Base-by-base conservation (phyloP, 2,113 vertebrate genomes). In the Anoura caudifer region DNA sequence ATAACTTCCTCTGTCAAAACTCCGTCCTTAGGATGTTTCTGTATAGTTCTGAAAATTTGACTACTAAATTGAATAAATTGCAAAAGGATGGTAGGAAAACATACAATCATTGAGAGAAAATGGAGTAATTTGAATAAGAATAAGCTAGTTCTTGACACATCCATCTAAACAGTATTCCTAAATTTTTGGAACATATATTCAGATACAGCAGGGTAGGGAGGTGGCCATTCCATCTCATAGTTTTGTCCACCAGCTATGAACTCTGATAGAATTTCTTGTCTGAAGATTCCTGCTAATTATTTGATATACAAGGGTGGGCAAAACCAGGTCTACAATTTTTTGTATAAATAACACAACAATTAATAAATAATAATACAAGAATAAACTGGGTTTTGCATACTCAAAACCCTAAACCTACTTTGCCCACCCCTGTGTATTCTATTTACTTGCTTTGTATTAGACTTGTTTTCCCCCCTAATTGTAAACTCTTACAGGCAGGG, bases 71-170 rank as follows among this genome's bases (percentile, higher is more conserved):
- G 43, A 87, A 67, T 69, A 73, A 59, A 67, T 9, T 79, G 16
- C 19, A 36, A 80, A 90, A 17, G 45, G 41, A 31, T 22, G 45
- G 4, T 81, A 92, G 56, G 45, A 90, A 96, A 84, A 84, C 52
- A 87, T 26, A 69, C 2, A 70, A 47, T 75, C 22, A 84, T 76
- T 92, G 61, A 75, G 69, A 83, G 52, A 82, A 80, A 87, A 8
- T 50, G 7, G 56, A 79, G 24, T 76, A 7, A 17, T 43, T 91
- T 94, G 13, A 92, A 83, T 45, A 87, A 90, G 33, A 87, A 93
- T 86, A 13, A 89, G 31, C 7, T 85, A 70, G 45, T 92, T 94
- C 47, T 95, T 95, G 26, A 75, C 63, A 67, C 4, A 93, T 95
- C 0, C 28, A 26, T 92, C 76, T 43, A 52, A 76, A 31, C 13